Evolutionary conservation across 2,797 vertebrate genomes (phyloP).

Genomic region (Tenualosa thibaudeaui): DNA sequence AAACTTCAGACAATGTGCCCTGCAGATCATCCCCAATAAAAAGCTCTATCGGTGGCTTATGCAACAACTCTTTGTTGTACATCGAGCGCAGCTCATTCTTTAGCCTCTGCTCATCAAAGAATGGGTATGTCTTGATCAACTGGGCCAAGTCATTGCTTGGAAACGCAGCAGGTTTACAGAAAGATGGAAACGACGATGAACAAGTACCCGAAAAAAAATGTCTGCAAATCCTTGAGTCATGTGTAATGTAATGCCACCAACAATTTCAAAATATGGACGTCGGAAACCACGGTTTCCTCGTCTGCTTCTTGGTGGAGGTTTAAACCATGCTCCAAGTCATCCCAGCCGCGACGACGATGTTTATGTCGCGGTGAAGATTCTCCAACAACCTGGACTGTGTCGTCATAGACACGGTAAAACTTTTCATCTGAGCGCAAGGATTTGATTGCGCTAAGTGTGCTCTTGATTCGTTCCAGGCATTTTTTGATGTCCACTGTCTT

Average conservation of each 20-base stretch:
- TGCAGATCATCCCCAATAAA: slow-evolving; percentile 31
- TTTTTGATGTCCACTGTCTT: slow-evolving; percentile 14
- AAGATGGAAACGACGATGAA: not conserved
- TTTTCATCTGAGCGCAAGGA: not conserved
- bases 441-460: not conserved
- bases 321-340: not conserved
- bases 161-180: not conserved
- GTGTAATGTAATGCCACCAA: not conserved
- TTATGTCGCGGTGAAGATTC: not conserved
- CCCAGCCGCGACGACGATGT: not conserved
- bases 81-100: not conserved
- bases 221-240: slow-evolving; percentile 9
- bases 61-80: not conserved
- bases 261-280: not conserved
- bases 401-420: not conserved
- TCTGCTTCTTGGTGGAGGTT: slow-evolving; percentile 8
- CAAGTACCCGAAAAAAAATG: slow-evolving; percentile 21
- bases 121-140: slow-evolving; percentile 22
- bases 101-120: slow-evolving; percentile 18
- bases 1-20: slow-evolving; percentile 27
- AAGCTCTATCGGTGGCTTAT: slow-evolving; percentile 18
- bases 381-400: slow-evolving; percentile 1
- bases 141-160: not conserved
- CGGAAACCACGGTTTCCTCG: not conserved
- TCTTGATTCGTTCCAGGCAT: not conserved